Evolutionary conservation across 1,140 invertebrate genomes (phyloP), one percentile per base, ranked within the genome.

Genomic region (Drosophila orosa): DNA sequence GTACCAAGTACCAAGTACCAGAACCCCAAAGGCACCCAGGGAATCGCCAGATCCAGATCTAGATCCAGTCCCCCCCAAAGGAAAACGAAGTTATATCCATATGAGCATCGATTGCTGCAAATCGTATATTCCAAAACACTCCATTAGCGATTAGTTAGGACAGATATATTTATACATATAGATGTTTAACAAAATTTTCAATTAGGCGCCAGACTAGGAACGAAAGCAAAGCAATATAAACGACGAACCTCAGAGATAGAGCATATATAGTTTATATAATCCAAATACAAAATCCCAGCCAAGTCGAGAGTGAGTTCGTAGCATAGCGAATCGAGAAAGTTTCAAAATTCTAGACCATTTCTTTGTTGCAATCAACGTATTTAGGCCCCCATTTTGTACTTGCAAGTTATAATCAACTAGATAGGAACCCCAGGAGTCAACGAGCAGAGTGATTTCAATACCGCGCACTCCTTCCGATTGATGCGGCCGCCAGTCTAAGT

Each of bases 121-220:
- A 74, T 54, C 56, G 58, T 74, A 77, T 89, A 89, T 89, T 89
- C 84, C 84, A 84, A 84, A 80, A 89, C 84, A 89, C 84, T 89
- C 84, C 84, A 89, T 89, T 89, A 89, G 84, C 60, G 84, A 65
- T 74, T 89, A 89, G 84, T 89, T 89, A 89, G 84, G 80, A 78
- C 68, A 84, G 82, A 78, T 89, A 77, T 80, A 74, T 80, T 79
- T 69, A 68, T 69, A 61, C 35, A 71, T 45, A 78, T 62, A 79
- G 59, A 61, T 42, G 47, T 62, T 84, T 77, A 80, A 74, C 31
- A 27, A 61, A 50, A 68, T 63, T 71, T 71, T 71, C 40, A 40
- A 59, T n/a, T 62, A 80, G 63, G 29, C 52, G 73, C 35, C 48
- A 65, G 54, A 73, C 40, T 72, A 74, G 54, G 13, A 76, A 54